Evolutionary conservation across 1,140 invertebrate species (phyloP).

Genomic region (Oncopeltus fasciatus): DNA sequence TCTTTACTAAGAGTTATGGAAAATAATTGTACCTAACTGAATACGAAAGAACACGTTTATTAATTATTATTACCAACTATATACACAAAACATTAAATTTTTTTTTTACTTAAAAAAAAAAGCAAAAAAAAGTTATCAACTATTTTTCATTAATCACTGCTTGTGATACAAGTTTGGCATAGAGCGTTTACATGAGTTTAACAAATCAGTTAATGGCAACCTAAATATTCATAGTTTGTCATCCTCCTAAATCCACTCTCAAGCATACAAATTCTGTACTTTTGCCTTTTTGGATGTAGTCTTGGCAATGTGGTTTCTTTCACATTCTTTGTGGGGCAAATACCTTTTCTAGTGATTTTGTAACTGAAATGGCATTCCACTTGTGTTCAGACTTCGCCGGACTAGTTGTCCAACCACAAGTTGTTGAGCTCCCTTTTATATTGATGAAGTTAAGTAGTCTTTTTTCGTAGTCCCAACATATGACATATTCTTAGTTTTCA

Average conservation of each 20-base stretch:
- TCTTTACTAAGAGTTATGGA: background rate
- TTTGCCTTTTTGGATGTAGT: background rate
- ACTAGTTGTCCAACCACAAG: background rate
- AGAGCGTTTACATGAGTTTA: background rate
- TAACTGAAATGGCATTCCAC: background rate
- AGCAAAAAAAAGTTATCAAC: background rate
- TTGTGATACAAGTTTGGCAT: background rate
- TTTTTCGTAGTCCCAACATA: too few relatives aligned
- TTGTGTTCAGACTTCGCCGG: background rate
- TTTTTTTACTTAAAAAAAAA: background rate
- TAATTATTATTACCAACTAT: background rate
- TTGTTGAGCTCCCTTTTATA: too few relatives aligned
- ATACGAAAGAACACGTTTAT: background rate
- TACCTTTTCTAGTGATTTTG: background rate
- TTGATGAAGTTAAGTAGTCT: too few relatives aligned
- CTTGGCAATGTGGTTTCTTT: too few relatives aligned
- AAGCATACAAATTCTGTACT: background rate
- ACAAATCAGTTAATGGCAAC: background rate
- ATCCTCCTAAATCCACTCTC: background rate
- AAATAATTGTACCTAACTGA: background rate
- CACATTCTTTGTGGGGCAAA: background rate
- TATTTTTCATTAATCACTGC: background rate
- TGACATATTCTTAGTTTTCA: too few relatives aligned
- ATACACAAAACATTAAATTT: background rate
- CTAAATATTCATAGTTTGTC: background rate